Percentiles rank a stretch among this genome's conserved stretches.
These are phyloP conservation scores for Apeira syringaria DNA, from an alignment of 2,888 invertebrate genomes.

Conservation along the genomic window DNA sequence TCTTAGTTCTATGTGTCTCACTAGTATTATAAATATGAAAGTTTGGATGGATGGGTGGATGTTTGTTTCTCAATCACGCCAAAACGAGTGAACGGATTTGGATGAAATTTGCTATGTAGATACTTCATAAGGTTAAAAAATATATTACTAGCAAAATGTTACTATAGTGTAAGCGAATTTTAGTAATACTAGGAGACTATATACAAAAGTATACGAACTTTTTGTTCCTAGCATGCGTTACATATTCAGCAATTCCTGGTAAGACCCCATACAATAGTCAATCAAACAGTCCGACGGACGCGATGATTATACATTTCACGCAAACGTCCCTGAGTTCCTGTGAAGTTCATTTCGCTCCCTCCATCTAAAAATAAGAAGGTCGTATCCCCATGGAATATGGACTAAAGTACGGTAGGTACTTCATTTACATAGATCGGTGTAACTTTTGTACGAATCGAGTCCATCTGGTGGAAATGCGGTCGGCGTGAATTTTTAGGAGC, in stretches of 20 bases:
- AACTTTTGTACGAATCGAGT: conserved; percentile 52
- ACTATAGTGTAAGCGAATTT: too few relatives aligned
- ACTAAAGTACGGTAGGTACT: conserved; percentile 26
- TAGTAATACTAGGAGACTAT: too few relatives aligned
- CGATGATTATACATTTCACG: conserved; percentile 20
- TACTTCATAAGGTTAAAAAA: too few relatives aligned
- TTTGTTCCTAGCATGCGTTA: not conserved
- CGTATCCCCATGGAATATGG: conserved; percentile 36
- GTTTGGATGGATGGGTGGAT: too few relatives aligned
- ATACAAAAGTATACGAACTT: not conserved
- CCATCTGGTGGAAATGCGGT: conserved; percentile 44
- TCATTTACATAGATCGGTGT: conserved; percentile 50
- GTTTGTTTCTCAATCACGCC: too few relatives aligned
- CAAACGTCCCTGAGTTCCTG: conserved; percentile 30
- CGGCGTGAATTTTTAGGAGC: conserved; percentile 53
- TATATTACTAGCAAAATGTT: too few relatives aligned
- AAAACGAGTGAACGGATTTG: too few relatives aligned
- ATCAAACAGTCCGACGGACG: conserved; percentile 25
- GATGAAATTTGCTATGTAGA: too few relatives aligned
- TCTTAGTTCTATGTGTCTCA: too few relatives aligned
- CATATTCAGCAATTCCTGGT: not conserved
- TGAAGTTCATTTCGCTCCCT: conserved; percentile 28
- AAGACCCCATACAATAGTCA: conserved; percentile 11
- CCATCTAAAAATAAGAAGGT: conserved; percentile 38
- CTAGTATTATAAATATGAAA: too few relatives aligned